These are phyloP conservation scores for Aethina tumida DNA, from an alignment of 1,140 invertebrate species.

Conservation along the genomic window DNA sequence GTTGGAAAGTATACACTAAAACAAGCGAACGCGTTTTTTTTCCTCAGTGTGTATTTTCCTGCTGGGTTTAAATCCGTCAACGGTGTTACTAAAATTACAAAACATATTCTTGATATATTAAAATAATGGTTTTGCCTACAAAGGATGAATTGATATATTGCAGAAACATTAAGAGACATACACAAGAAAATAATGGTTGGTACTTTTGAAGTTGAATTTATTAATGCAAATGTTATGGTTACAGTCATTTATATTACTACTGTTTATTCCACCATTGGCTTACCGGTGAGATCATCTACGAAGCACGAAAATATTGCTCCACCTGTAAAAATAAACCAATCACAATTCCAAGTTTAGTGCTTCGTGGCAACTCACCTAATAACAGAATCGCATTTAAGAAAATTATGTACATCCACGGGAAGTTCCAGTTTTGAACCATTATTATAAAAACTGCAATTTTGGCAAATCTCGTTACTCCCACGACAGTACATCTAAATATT, in stretches of 20 bases:
- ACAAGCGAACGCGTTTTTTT: no score
- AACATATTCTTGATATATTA: slow-evolving; percentile 2
- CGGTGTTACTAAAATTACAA: neutral
- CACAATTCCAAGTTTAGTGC: slow-evolving; percentile 4
- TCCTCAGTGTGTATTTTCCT: no score
- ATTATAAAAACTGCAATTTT: slow-evolving; percentile 7
- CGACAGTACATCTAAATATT: slow-evolving; percentile 9
- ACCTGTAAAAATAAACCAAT: slow-evolving; percentile 19
- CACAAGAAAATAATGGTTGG: slow-evolving; percentile 5
- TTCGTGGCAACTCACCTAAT: slow-evolving; percentile 6
- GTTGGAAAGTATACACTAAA: no score
- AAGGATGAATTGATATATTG: slow-evolving; percentile 5
- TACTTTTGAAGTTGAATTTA: slow-evolving; percentile 5
- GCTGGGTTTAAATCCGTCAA: no score
- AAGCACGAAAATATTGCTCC: slow-evolving; percentile 16
- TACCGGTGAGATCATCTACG: slow-evolving; percentile 14
- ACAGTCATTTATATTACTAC: slow-evolving; percentile 6
- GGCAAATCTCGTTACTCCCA: slow-evolving; percentile 9
- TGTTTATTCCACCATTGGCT: slow-evolving; percentile 19
- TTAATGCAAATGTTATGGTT: neutral
- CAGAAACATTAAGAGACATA: slow-evolving; percentile 7
- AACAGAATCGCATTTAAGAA: slow-evolving; percentile 1
- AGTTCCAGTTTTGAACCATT: slow-evolving; percentile 3
- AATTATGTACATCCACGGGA: slow-evolving; percentile 4
- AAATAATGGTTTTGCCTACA: neutral